phyloP scores from a whole-genome alignment of 1,140 invertebrate genomes.

The Adelges cooleyi region DNA sequence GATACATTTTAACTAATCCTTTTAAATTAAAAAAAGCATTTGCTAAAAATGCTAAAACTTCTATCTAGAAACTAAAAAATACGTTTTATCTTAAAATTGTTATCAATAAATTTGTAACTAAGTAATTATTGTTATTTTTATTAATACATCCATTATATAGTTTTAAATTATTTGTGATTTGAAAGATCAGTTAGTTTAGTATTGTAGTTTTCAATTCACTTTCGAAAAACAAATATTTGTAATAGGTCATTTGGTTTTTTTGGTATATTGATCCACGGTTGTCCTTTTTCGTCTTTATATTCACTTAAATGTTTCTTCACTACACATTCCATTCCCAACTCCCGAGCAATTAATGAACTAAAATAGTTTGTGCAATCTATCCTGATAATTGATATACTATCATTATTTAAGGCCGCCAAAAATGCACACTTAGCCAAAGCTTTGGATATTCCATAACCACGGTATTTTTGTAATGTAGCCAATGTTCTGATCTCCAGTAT shows the following conservation, averaged over 20 bases:
- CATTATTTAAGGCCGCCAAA: background rate
- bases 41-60: no score
- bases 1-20: no score
- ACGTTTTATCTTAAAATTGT: no score
- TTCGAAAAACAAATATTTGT: no score
- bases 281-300: slow-evolving; percentile 1
- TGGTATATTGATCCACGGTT: background rate
- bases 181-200: no score
- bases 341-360: background rate
- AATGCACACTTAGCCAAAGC: background rate
- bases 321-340: slow-evolving; percentile 10
- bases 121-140: no score
- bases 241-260: background rate
- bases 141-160: no score
- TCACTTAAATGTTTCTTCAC: slow-evolving; percentile 12
- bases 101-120: no score
- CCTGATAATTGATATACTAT: slow-evolving; percentile 4
- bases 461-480: slow-evolving; percentile 14
- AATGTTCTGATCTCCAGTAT: slow-evolving; percentile 6
- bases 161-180: no score
- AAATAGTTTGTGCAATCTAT: slow-evolving; percentile 9
- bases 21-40: no score
- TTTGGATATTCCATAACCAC: background rate
- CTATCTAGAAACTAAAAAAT: no score
- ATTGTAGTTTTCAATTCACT: no score